phyloP scores from a whole-genome alignment of 2,113 vertebrate species.

The Ahaetulla prasina region DNA sequence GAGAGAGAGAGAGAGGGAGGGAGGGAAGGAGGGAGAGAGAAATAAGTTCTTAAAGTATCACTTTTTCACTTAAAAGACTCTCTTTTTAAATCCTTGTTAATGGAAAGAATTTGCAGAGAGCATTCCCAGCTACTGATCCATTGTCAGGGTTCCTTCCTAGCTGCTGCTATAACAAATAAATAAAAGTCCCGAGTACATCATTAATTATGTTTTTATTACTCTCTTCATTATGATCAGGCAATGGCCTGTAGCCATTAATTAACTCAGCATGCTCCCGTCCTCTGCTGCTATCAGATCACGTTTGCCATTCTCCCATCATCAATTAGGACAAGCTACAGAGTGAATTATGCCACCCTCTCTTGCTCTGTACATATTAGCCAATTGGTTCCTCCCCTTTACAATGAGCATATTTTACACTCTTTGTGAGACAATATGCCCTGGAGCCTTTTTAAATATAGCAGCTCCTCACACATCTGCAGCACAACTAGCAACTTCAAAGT shows the following conservation, averaged over 20 bases:
- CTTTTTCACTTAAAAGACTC: background rate
- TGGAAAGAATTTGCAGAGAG: background rate
- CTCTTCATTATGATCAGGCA: constrained; percentile 53
- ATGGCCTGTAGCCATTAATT: constrained; percentile 50
- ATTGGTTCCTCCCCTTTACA: constrained; percentile 44
- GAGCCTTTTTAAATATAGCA: constrained; percentile 50
- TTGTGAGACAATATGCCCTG: constrained; percentile 52
- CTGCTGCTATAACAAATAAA: constrained; percentile 49
- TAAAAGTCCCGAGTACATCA: constrained; percentile 42
- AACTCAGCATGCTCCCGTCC: constrained; percentile 35
- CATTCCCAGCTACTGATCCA: background rate
- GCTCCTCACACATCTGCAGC: background rate
- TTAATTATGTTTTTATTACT: constrained; percentile 44
- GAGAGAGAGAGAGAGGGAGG: no score
- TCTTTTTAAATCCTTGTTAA: background rate
- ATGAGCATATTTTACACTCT: constrained; percentile 56
- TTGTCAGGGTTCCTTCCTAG: constrained; percentile 23
- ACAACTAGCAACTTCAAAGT: constrained; percentile 42
- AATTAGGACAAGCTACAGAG: constrained; percentile 34
- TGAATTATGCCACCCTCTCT: constrained; percentile 44
- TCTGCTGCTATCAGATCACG: constrained; percentile 50
- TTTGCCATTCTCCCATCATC: constrained; percentile 41
- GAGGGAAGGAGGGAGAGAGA: no score
- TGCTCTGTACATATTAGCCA: constrained; percentile 29
- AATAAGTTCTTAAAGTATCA: background rate